These are phyloP conservation scores for Episyrphus balteatus DNA, from an alignment of 1,140 invertebrate genomes.

Conservation along the genomic window DNA sequence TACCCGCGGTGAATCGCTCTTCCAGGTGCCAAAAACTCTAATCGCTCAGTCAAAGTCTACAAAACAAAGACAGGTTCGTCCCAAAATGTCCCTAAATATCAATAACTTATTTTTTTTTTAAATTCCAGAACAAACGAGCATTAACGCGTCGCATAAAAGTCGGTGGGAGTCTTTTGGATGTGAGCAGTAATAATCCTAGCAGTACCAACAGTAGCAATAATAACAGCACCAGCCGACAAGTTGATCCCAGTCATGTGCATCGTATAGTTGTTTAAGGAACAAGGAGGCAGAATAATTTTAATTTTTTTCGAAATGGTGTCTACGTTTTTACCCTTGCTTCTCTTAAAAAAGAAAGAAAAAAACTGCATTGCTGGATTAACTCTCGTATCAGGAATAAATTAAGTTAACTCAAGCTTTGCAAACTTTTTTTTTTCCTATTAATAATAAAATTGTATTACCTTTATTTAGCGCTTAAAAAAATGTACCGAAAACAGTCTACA, in stretches of 20 bases:
- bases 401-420: no score
- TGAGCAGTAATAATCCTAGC: constrained; percentile 1
- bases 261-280: constrained; percentile 20
- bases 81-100: background rate
- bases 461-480: no score
- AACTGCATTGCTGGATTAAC: no score
- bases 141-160: constrained; percentile 8
- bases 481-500: no score
- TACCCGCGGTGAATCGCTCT: constrained; percentile 58
- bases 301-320: no score
- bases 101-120: background rate
- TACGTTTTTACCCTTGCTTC: no score
- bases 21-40: constrained; percentile 63
- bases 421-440: no score
- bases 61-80: constrained; percentile 29
- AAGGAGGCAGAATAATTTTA: no score
- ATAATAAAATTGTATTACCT: no score
- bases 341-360: no score
- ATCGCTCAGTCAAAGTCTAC: constrained; percentile 55
- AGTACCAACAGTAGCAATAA: constrained; percentile 8
- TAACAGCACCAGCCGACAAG: constrained; percentile 11
- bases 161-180: constrained; percentile 6
- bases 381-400: no score
- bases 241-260: constrained; percentile 27
- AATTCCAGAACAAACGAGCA: constrained; percentile 23